Evolutionary conservation across 1,140 invertebrate genomes (phyloP).

Genomic region (Caenorhabditis inopinata): DNA sequence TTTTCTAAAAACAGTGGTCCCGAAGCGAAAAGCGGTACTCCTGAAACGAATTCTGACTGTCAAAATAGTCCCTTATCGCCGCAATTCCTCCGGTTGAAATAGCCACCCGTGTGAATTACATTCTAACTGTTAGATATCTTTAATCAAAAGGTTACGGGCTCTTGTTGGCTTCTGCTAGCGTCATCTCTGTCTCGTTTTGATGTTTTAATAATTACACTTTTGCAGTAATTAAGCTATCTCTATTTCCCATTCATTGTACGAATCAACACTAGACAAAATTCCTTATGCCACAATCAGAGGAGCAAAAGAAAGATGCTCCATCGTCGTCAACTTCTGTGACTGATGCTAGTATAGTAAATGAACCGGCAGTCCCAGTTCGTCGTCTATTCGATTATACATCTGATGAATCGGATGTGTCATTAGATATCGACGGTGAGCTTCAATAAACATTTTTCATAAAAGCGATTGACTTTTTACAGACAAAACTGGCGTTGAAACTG

Average conservation of each 20-base stretch:
- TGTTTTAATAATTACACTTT: not conserved
- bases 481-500: constrained; percentile 13
- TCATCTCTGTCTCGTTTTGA: too few relatives aligned
- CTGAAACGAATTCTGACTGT: too few relatives aligned
- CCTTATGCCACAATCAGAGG: constrained; percentile 10
- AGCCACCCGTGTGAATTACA: too few relatives aligned
- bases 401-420: constrained; percentile 5
- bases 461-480: not conserved
- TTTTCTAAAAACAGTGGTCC: too few relatives aligned
- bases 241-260: too few relatives aligned
- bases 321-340: not conserved
- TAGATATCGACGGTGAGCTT: not conserved
- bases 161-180: too few relatives aligned
- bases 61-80: too few relatives aligned
- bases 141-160: too few relatives aligned
- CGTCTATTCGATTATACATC: not conserved
- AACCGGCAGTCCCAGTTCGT: not conserved
- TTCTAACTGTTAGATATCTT: too few relatives aligned
- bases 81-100: too few relatives aligned
- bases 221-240: constrained; percentile 10
- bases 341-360: not conserved
- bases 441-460: not conserved
- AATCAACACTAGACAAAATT: too few relatives aligned
- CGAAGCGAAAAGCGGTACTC: too few relatives aligned
- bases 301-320: not conserved